A percentile compares a stretch with the other conserved stretches of the same genome.
Conservation (phyloP, 2,113 vertebrate species). For the Rhea pennata region DNA sequence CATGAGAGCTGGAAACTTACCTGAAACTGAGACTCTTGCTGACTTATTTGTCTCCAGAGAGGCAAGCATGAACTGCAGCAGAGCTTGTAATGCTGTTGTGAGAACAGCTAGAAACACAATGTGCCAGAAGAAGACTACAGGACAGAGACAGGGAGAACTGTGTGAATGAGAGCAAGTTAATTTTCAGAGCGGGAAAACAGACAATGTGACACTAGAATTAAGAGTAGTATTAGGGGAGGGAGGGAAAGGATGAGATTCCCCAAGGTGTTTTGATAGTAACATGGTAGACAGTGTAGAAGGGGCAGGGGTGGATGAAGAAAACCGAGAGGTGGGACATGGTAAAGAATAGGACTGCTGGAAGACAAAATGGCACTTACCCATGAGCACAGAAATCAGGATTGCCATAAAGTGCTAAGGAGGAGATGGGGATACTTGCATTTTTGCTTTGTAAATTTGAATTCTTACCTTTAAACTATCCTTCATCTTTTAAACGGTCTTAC, state of each 20-base stretch:
- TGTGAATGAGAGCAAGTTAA: neutral
- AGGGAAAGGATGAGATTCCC: neutral
- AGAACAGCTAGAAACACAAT: neutral
- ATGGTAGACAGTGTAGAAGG: neutral
- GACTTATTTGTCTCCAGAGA: rapidly evolving
- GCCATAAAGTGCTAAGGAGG: neutral
- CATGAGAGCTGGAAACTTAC: neutral
- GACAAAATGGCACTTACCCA: neutral
- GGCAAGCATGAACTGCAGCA: neutral
- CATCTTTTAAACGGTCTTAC: neutral
- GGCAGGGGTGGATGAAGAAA: neutral
- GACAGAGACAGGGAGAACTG: rapidly evolving
- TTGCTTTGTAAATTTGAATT: neutral
- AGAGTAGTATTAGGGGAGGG: neutral
- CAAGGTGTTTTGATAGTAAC: neutral
- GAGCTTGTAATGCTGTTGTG: neutral
- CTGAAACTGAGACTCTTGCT: neutral
- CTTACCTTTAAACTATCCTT: neutral
- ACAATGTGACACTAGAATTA: neutral
- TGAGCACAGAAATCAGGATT: neutral
- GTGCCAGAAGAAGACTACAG: neutral
- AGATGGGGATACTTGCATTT: neutral
- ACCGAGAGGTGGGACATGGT: neutral
- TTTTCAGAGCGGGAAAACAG: neutral
- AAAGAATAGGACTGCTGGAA: neutral